phyloP scores from a whole-genome alignment of 2,888 invertebrate species.

The Buathra laborator region DNA sequence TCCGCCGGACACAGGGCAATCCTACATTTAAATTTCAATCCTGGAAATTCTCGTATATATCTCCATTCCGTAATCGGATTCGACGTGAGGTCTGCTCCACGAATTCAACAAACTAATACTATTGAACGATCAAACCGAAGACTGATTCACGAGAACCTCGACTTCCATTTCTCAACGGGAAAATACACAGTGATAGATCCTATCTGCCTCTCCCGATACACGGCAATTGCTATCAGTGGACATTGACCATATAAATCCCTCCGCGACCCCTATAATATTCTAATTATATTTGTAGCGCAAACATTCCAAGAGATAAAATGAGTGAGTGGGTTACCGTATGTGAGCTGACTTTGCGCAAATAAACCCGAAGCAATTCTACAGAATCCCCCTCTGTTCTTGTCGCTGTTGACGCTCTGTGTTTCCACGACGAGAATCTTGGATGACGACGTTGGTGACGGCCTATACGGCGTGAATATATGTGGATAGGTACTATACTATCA shows the following conservation, averaged over 20 bases:
- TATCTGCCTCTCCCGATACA: neutral
- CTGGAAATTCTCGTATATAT: slow-evolving; percentile 54
- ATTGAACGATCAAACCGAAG: neutral
- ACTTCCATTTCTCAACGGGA: neutral
- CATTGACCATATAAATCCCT: neutral
- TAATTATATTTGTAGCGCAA: slow-evolving; percentile 33
- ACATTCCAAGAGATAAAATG: slow-evolving; percentile 35
- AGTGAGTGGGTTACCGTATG: slow-evolving; percentile 25
- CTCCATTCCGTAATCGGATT: slow-evolving; percentile 50
- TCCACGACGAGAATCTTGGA: slow-evolving; percentile 5
- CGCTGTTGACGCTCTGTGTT: slow-evolving; percentile 26
- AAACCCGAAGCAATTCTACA: slow-evolving; percentile 9
- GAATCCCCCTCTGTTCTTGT: slow-evolving; percentile 4
- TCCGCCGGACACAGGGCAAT: slow-evolving; percentile 28
- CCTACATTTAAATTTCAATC: slow-evolving; percentile 59
- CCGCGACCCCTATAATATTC: neutral
- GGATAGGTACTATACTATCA: slow-evolving; percentile 6
- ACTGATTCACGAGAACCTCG: slow-evolving; percentile 22
- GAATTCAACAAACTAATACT: slow-evolving; percentile 34
- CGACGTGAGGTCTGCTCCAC: slow-evolving; percentile 50
- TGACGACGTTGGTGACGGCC: neutral
- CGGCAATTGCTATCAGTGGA: slow-evolving; percentile 27
- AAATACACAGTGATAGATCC: neutral
- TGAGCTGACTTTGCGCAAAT: slow-evolving; percentile 25
- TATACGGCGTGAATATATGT: neutral